phyloP scores from a whole-genome alignment of 2,888 invertebrate genomes.

The Ctena decussata region DNA sequence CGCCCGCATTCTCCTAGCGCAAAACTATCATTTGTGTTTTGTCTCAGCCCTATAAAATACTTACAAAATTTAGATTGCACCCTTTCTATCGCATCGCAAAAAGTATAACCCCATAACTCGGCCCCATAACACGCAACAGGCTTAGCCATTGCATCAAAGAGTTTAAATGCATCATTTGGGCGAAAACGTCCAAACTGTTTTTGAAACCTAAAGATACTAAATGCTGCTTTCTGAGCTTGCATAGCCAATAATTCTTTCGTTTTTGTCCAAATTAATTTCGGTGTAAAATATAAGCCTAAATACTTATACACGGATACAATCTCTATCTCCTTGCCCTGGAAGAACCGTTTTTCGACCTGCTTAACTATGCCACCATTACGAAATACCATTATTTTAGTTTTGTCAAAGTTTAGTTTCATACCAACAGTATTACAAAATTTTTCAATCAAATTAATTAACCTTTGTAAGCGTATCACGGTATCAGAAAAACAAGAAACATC shows the following conservation, averaged over 20 bases:
- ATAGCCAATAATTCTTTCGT: neutral
- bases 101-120: neutral
- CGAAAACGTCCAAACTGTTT: conserved; percentile 10
- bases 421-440: neutral
- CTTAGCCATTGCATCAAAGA: conserved; percentile 14
- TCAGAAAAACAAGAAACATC: neutral
- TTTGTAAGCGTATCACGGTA: neutral
- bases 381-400: too few relatives aligned
- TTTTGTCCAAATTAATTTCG: neutral
- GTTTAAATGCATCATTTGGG: neutral
- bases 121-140: neutral
- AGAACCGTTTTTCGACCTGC: neutral
- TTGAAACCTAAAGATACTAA: neutral
- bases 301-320: conserved; percentile 9
- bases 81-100: neutral
- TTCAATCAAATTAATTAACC: neutral
- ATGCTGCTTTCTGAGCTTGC: neutral
- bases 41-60: neutral
- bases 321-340: neutral
- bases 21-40: conserved; percentile 4
- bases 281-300: neutral
- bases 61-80: neutral
- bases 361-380: neutral
- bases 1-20: conserved; percentile 19
- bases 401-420: too few relatives aligned